Evolutionary conservation across 2,113 vertebrate genomes (phyloP).

Genomic region (Otus sunia): DNA sequence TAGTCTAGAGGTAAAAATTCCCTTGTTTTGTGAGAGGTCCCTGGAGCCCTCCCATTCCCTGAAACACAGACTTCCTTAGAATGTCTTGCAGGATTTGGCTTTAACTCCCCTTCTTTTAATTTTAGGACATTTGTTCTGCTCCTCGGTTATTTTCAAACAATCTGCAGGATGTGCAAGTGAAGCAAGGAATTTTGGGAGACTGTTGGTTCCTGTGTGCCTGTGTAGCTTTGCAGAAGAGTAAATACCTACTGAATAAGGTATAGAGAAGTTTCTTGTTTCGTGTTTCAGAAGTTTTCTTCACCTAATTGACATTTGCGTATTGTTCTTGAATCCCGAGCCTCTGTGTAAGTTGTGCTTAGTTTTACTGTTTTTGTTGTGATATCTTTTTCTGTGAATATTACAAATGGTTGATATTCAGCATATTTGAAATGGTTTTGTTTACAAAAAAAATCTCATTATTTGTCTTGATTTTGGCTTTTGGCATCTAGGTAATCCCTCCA

Average conservation of each 20-base stretch:
- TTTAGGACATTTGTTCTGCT: slow-evolving; percentile 85
- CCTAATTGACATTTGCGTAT: not conserved
- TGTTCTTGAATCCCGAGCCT: not conserved
- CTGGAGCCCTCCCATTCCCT: not conserved
- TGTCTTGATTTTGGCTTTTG: not conserved
- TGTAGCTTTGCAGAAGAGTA: slow-evolving; percentile 85
- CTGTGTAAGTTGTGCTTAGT: not conserved
- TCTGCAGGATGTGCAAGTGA: slow-evolving; percentile 79
- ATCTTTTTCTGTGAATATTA: not conserved
- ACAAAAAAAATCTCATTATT: not conserved
- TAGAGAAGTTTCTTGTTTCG: not conserved
- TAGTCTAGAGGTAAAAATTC: not conserved
- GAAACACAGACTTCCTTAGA: not conserved
- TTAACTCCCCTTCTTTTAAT: not conserved
- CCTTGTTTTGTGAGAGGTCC: not conserved
- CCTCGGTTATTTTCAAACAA: slow-evolving; percentile 84
- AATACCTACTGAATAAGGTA: slow-evolving; percentile 86
- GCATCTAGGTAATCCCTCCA: slow-evolving; percentile 83
- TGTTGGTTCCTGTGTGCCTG: slow-evolving; percentile 98
- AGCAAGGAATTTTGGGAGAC: slow-evolving; percentile 93
- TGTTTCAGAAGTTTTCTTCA: not conserved
- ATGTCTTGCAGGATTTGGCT: not conserved
- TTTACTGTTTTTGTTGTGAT: not conserved
- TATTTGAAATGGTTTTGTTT: not conserved
- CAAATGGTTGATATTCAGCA: not conserved